Conservation (phyloP, 2,797 vertebrate species). For the Scolopax rusticola region DNA sequence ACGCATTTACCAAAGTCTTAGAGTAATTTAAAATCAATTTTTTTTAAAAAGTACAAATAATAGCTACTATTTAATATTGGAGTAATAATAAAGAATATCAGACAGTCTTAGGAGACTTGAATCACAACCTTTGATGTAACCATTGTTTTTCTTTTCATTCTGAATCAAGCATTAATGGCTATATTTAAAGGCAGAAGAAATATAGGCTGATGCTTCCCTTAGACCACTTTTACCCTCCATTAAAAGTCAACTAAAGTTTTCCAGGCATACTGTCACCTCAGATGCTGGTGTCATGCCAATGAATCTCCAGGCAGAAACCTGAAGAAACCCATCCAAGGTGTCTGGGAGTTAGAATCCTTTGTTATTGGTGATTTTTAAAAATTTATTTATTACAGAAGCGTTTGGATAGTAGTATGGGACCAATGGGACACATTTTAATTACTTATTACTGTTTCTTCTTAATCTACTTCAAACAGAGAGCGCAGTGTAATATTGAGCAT, state of each 20-base stretch:
- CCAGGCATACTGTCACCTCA: neutral
- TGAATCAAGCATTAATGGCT: neutral
- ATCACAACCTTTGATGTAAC: neutral
- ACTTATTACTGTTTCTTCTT: slow-evolving; percentile 33
- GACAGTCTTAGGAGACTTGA: neutral
- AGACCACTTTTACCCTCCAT: neutral
- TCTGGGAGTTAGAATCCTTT: neutral
- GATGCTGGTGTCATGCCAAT: neutral
- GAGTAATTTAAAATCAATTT: neutral
- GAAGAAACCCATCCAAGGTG: neutral
- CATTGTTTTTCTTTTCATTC: neutral
- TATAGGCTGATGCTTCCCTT: neutral
- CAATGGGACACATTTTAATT: neutral
- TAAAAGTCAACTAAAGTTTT: neutral
- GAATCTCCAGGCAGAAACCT: neutral
- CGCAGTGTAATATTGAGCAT: slow-evolving; percentile 14
- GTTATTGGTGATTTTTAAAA: neutral
- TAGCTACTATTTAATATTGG: neutral
- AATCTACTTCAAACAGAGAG: slow-evolving; percentile 61
- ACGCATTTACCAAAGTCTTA: neutral
- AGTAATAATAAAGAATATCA: neutral
- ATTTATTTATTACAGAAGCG: neutral
- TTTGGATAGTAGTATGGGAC: neutral
- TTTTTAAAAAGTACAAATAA: neutral
- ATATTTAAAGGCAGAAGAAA: neutral